Evolutionary conservation across 2,797 vertebrate species (phyloP), one percentile per base, ranked within the genome.

Genomic region (Myoxocephalus aenaeus): DNA sequence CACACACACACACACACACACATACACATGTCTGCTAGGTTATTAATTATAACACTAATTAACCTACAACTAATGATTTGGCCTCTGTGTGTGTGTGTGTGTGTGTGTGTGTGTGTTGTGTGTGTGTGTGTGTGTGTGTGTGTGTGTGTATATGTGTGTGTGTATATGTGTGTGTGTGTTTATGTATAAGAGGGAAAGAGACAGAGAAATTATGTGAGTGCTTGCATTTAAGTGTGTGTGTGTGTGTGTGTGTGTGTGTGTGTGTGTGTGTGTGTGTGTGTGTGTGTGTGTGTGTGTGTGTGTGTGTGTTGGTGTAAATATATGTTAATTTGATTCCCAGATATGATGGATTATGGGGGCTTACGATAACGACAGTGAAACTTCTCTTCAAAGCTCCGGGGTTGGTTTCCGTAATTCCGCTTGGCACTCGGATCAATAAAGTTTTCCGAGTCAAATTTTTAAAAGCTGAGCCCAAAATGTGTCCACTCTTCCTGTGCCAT

Each of bases 41-140:
- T 92, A 93, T 93, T 93, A 92, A 93, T 94, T 92, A 91, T 90
- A 91, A 90, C 89, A 90, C 89, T 90, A 92, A 93, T 93, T 94
- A 94, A 93, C 92, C 92, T 89, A 84, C 73, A 64, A 89, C 86
- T 93, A 92, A 93, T 92, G 88, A 91, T 92, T 92, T 93, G 91
- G 86, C 92, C 90, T 90, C 74, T 65, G 50, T 79, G 71, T 71
- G 34, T n/a, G 84, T 72, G 73, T 44, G 63, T n/a, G 65, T 38
- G 57, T 51, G 36, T 59, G 34, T 74, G 80, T 63, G 70, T 38
- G 29, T 74, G 73, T 61, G 48, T n/a, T 74, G 80, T 64, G 70
- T 78, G 71, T 72, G 73, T 42, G 62, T 20, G 67, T 36, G 63
- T 50, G 32, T 58, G 63, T n/a, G 65, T 38, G 57, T 51, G 36